These are phyloP conservation scores for Tupaia tana DNA, from an alignment of 2,113 vertebrate genomes.

Conservation along the genomic window DNA sequence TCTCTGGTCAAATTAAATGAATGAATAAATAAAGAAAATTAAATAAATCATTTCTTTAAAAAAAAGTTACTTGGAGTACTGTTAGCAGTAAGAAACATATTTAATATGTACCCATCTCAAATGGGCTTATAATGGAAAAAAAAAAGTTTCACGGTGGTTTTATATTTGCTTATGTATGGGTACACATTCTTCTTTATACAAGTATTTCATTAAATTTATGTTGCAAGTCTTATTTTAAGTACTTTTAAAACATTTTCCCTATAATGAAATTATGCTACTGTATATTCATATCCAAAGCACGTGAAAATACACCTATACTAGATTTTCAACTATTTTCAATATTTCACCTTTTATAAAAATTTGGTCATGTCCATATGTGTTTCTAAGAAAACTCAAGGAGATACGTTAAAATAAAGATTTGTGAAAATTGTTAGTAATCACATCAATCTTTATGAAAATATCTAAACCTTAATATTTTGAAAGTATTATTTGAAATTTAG, in stretches of 20 bases:
- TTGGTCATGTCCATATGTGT: neutral
- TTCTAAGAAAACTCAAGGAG: neutral
- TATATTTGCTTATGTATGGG: neutral
- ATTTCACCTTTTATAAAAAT: neutral
- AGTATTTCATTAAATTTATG: neutral
- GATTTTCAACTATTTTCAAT: constrained; percentile 1
- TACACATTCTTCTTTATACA: neutral
- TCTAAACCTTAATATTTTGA: neutral
- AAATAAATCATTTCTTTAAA: no score
- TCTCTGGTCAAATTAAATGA: no score
- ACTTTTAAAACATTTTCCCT: neutral
- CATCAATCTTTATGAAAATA: neutral
- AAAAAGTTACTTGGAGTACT: neutral
- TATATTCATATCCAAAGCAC: neutral
- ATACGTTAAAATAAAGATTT: neutral
- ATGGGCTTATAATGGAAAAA: neutral
- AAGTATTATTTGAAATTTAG: constrained; percentile 24
- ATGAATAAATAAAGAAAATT: no score
- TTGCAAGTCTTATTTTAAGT: neutral
- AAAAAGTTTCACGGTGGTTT: neutral
- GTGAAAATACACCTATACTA: neutral
- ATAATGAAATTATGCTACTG: neutral
- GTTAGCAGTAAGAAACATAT: neutral
- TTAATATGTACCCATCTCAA: neutral
- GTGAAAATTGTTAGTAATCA: neutral